A percentile compares a stretch with the other conserved stretches of the same genome.
Evolutionary conservation across 2,797 vertebrate species (phyloP).

Genomic region (Scyliorhinus canicula): DNA sequence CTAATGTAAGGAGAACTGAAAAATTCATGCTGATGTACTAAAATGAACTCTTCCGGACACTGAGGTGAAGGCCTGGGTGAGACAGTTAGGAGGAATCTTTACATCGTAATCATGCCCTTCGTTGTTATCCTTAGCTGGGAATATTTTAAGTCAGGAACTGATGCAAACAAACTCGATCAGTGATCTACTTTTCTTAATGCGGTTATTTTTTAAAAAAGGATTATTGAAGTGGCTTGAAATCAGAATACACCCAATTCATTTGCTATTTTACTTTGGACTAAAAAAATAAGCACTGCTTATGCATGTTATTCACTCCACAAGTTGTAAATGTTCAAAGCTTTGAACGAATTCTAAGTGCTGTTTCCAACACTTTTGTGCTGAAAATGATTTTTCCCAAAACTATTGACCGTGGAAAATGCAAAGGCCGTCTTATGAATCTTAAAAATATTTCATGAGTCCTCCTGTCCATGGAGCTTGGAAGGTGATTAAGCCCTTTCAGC

Average conservation of each 20-base stretch:
- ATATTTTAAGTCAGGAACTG: neutral
- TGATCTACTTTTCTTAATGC: neutral
- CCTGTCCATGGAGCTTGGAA: neutral
- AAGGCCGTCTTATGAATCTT: neutral
- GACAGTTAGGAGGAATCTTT: neutral
- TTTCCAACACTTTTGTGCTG: neutral
- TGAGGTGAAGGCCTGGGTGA: neutral
- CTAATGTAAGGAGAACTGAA: too few species aligned
- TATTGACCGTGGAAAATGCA: too few species aligned
- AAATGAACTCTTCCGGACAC: too few species aligned
- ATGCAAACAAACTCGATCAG: neutral
- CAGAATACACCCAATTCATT: neutral
- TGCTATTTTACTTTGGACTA: neutral
- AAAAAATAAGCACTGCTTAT: neutral
- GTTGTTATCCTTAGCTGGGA: neutral
- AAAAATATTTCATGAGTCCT: neutral
- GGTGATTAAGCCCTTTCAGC: too few species aligned
- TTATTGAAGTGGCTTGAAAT: neutral
- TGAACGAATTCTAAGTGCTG: neutral
- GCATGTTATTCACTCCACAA: neutral
- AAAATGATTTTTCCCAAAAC: neutral
- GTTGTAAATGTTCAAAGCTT: neutral
- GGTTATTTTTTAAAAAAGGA: neutral
- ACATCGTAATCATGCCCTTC: neutral
- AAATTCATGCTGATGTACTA: too few species aligned